Evolutionary conservation across 1,140 invertebrate genomes (phyloP).

Genomic region (Brachionus asplanchnoidis): DNA sequence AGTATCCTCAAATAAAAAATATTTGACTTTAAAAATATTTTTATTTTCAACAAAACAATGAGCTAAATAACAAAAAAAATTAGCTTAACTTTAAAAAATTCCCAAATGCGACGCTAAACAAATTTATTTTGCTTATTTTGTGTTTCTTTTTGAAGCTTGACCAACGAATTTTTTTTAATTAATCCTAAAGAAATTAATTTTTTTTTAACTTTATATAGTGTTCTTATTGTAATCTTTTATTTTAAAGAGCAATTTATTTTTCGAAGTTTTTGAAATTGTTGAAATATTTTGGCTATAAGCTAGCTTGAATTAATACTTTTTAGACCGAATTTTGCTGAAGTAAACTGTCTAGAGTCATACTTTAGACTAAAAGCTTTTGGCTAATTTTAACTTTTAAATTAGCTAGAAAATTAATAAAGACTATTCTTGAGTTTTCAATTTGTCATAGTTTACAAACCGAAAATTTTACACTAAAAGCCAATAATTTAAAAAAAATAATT

Average conservation of each 20-base stretch:
- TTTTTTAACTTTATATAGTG: background rate
- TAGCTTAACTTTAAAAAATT: background rate
- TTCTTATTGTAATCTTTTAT: background rate
- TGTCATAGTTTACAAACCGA: background rate
- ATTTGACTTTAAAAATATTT: too few relatives aligned
- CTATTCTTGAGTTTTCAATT: background rate
- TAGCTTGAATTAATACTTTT: background rate
- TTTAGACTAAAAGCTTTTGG: background rate
- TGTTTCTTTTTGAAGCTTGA: background rate
- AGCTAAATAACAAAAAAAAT: background rate
- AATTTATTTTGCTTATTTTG: background rate
- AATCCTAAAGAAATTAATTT: background rate
- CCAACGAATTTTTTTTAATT: background rate
- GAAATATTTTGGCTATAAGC: background rate
- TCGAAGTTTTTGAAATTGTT: background rate
- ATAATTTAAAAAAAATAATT: background rate
- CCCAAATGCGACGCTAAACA: background rate
- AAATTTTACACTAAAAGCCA: background rate
- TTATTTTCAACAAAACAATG: too few relatives aligned
- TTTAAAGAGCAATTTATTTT: background rate
- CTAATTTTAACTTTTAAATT: background rate
- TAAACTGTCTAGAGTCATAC: background rate
- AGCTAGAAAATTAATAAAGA: background rate
- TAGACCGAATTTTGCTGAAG: background rate
- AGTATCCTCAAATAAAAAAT: too few relatives aligned